Percentiles rank a stretch among this genome's conserved stretches.
phyloP scores from a whole-genome alignment of 2,888 invertebrate genomes.

The Rosalia funebris region DNA sequence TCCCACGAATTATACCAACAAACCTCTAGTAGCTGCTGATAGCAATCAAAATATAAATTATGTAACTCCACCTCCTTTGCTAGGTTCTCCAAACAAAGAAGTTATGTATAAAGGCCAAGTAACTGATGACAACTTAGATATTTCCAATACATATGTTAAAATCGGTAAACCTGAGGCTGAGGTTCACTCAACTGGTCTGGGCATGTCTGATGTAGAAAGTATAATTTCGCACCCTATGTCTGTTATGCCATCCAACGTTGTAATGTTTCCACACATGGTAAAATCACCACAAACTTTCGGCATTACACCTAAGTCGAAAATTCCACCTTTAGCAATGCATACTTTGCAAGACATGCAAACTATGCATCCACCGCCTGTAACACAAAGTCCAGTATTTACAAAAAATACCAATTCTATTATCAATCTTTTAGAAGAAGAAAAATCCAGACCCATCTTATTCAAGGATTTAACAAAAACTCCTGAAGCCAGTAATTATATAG shows the following conservation, averaged over 20 bases:
- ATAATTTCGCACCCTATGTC: slow-evolving; percentile 21
- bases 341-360: slow-evolving; percentile 69
- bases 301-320: slow-evolving; percentile 29
- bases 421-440: slow-evolving; percentile 50
- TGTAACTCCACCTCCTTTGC: slow-evolving; percentile 51
- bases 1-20: slow-evolving; percentile 43
- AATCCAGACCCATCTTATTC: slow-evolving; percentile 14
- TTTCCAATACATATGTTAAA: slow-evolving; percentile 62
- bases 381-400: slow-evolving; percentile 46
- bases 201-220: slow-evolving; percentile 43
- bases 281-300: slow-evolving; percentile 40
- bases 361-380: slow-evolving; percentile 69
- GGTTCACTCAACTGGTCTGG: slow-evolving; percentile 57
- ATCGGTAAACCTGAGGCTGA: slow-evolving; percentile 64
- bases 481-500: slow-evolving; percentile 25
- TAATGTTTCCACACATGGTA: slow-evolving; percentile 45
- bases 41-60: slow-evolving; percentile 54
- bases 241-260: slow-evolving; percentile 29
- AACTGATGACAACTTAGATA: slow-evolving; percentile 60
- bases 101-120: slow-evolving; percentile 63
- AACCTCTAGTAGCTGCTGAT: slow-evolving; percentile 47
- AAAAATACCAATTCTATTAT: slow-evolving; percentile 45
- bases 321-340: slow-evolving; percentile 49
- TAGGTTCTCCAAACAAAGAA: slow-evolving; percentile 45
- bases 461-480: neutral